Conservation (phyloP, 2,113 vertebrate genomes). For the Carassius gibelio region DNA sequence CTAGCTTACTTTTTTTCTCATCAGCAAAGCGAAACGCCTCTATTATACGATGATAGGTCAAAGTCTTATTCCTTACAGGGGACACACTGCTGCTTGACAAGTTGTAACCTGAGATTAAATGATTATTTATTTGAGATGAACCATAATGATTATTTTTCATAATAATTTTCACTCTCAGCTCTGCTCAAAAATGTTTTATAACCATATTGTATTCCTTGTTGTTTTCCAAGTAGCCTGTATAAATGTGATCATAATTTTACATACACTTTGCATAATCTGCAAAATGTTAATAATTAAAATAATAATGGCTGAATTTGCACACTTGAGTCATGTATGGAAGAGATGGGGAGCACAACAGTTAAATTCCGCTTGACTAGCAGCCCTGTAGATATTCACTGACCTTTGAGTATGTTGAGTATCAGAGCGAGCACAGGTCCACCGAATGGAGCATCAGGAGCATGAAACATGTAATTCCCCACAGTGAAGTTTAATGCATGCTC, state of each 20-base stretch:
- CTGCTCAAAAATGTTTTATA: too few species aligned
- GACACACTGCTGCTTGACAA: constrained; percentile 82
- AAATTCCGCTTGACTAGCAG: too few species aligned
- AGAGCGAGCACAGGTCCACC: constrained; percentile 89
- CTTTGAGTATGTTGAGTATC: constrained; percentile 89
- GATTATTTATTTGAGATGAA: background rate
- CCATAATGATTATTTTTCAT: too few species aligned
- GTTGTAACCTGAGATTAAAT: constrained; percentile 81
- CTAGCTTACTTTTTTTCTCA: constrained; percentile 89
- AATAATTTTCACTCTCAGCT: too few species aligned
- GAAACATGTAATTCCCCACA: constrained; percentile 81
- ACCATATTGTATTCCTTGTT: too few species aligned
- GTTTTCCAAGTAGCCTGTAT: too few species aligned
- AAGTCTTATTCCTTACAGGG: constrained; percentile 73
- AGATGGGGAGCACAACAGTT: too few species aligned
- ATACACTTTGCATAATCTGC: too few species aligned
- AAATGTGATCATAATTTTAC: too few species aligned
- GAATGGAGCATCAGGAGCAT: constrained; percentile 83
- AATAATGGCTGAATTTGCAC: too few species aligned
- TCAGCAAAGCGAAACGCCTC: constrained; percentile 95
- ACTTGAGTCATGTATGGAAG: too few species aligned
- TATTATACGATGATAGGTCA: constrained; percentile 71
- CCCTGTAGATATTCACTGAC: constrained; percentile 69
- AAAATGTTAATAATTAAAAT: too few species aligned
- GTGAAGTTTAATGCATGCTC: constrained; percentile 77